A percentile compares a stretch with the other conserved stretches of the same genome.
phyloP scores from a whole-genome alignment of 2,888 invertebrate species.

The Eudemis profundana region DNA sequence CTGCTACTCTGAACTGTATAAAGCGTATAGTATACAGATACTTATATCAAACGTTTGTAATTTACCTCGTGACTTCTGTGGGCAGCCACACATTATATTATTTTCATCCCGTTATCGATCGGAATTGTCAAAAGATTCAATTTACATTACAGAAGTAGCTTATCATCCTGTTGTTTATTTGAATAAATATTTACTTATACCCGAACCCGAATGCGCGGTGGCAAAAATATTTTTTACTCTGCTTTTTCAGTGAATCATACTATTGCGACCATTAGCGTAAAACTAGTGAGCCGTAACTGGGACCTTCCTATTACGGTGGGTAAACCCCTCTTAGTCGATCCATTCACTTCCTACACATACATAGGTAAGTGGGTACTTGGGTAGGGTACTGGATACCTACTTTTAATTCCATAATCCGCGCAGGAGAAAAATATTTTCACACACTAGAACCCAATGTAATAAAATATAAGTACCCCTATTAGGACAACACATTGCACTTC shows the following conservation, averaged over 20 bases:
- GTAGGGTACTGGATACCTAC: no score
- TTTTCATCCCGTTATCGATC: no score
- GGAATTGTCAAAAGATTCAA: no score
- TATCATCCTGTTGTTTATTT: no score
- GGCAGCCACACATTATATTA: no score
- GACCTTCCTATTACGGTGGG: conserved; percentile 17
- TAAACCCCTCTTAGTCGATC: conserved; percentile 26
- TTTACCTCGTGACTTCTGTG: no score
- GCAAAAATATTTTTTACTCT: background rate
- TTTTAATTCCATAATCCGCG: background rate
- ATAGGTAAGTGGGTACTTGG: background rate
- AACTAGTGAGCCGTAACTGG: background rate
- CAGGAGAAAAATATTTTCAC: background rate
- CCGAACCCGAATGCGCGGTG: no score
- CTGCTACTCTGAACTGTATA: background rate
- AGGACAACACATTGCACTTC: no score
- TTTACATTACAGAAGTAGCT: no score
- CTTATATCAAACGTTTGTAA: background rate
- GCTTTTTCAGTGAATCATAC: background rate
- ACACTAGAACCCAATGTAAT: no score
- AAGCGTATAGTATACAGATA: background rate
- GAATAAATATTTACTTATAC: no score
- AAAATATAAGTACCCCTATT: no score
- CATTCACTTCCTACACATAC: background rate
- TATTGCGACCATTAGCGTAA: conserved; percentile 12